These are phyloP conservation scores for Drosophila sp. DNA, from an alignment of 1,140 invertebrate genomes.

Conservation along the genomic window DNA sequence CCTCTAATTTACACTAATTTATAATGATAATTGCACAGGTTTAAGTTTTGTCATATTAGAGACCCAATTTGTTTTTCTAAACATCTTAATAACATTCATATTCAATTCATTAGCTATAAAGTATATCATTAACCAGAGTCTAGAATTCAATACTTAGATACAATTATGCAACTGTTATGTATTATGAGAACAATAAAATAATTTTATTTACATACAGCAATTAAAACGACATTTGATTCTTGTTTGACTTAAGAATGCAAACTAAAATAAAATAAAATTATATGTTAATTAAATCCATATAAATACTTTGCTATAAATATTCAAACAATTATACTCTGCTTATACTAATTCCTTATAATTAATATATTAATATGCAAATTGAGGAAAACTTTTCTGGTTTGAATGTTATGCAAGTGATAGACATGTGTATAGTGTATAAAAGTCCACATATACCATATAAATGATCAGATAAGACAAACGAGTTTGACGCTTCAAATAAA, in stretches of 20 bases:
- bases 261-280: constrained; percentile 10
- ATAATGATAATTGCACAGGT: too few species aligned
- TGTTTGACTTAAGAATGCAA: background rate
- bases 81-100: background rate
- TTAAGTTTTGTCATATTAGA: too few species aligned
- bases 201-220: background rate
- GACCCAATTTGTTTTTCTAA: too few species aligned
- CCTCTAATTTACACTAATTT: too few species aligned
- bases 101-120: background rate
- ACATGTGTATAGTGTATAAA: constrained; percentile 30
- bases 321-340: background rate
- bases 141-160: too few species aligned
- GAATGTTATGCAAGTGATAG: constrained; percentile 17
- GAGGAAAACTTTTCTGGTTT: constrained; percentile 11
- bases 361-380: constrained; percentile 9
- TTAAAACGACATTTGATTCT: background rate
- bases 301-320: constrained; percentile 1
- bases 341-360: constrained; percentile 3
- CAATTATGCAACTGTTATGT: too few species aligned
- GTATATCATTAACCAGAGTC: too few species aligned
- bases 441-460: constrained; percentile 70
- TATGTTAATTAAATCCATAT: background rate
- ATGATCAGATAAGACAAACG: constrained; percentile 82
- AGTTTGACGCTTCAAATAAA: constrained; percentile 83
- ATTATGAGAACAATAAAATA: background rate